These are phyloP conservation scores for Lydus trimaculatus DNA, from an alignment of 2,888 invertebrate genomes.

Conservation along the genomic window DNA sequence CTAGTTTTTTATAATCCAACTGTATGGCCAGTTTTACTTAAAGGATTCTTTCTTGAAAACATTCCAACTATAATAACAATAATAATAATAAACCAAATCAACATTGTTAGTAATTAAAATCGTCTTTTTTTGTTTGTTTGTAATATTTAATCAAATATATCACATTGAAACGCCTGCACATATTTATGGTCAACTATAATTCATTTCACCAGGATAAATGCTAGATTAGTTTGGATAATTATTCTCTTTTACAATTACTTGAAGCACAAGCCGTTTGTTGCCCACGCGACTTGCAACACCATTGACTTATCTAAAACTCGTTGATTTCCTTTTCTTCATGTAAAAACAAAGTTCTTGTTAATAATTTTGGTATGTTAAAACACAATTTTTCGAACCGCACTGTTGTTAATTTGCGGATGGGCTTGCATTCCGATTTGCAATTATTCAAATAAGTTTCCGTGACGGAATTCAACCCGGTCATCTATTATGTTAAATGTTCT, in stretches of 20 bases:
- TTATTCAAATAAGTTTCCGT: conserved; percentile 34
- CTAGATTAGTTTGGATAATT: conserved; percentile 48
- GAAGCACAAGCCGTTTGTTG: conserved; percentile 22
- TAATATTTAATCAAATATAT: conserved; percentile 27
- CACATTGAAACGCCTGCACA: conserved; percentile 29
- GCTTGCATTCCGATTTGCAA: conserved; percentile 21
- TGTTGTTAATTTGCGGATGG: conserved; percentile 10
- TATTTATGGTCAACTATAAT: conserved; percentile 42
- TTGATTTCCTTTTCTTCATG: conserved; percentile 41
- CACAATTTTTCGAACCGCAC: too few relatives aligned
- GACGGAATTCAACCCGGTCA: conserved; percentile 23
- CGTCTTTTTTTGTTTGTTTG: neutral
- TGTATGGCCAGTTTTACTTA: conserved; percentile 17
- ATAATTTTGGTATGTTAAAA: conserved; percentile 39
- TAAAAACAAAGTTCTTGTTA: conserved; percentile 39
- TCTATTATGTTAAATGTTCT: conserved; percentile 30
- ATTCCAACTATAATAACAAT: conserved; percentile 29
- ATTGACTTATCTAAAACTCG: conserved; percentile 33
- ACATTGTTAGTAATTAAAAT: conserved; percentile 21
- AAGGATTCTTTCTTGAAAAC: neutral
- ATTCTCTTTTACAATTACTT: conserved; percentile 42
- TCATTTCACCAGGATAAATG: conserved; percentile 45
- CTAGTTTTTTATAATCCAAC: conserved; percentile 52
- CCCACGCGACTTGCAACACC: conserved; percentile 19
- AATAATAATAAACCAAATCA: conserved; percentile 11